A percentile compares a stretch with the other conserved stretches of the same genome.
Evolutionary conservation across 92 coral and sea anemone species (phyloP).

Genomic region (Pocillopora grandis): DNA sequence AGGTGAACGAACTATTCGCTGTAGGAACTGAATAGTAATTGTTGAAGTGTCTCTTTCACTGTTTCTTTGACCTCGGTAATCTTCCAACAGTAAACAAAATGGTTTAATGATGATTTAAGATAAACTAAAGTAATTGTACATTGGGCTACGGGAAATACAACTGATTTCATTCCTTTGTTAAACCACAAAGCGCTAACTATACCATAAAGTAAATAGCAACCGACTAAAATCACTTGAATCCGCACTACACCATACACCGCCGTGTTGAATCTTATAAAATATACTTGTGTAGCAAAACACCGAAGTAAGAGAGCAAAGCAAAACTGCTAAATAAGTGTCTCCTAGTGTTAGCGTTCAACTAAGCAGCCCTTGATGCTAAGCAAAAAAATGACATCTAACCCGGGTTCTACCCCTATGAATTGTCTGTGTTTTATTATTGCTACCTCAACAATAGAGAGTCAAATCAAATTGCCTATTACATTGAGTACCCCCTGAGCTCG

Average conservation of each 20-base stretch:
- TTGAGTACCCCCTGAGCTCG: no score
- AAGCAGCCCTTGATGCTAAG: no score
- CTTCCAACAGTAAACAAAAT: conserved; percentile 14
- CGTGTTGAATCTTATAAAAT: conserved; percentile 11
- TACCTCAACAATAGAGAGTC: no score
- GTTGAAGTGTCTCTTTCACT: not conserved
- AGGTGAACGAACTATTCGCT: no score
- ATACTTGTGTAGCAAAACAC: not conserved
- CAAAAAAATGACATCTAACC: no score
- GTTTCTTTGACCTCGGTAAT: not conserved
- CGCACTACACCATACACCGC: conserved; percentile 10
- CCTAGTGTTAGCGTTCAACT: not conserved
- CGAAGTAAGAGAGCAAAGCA: not conserved
- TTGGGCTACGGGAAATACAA: not conserved
- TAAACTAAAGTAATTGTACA: not conserved
- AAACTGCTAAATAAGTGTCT: not conserved
- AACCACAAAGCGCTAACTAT: not conserved
- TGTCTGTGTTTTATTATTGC: no score
- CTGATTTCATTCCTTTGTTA: not conserved
- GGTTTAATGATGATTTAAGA: not conserved
- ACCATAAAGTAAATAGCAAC: not conserved
- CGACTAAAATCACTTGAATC: conserved; percentile 1
- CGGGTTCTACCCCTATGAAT: no score
- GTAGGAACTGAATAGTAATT: no score
- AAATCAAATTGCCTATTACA: no score